Evolutionary conservation across 1,140 invertebrate species (phyloP).

Genomic region (Magallana angulata): DNA sequence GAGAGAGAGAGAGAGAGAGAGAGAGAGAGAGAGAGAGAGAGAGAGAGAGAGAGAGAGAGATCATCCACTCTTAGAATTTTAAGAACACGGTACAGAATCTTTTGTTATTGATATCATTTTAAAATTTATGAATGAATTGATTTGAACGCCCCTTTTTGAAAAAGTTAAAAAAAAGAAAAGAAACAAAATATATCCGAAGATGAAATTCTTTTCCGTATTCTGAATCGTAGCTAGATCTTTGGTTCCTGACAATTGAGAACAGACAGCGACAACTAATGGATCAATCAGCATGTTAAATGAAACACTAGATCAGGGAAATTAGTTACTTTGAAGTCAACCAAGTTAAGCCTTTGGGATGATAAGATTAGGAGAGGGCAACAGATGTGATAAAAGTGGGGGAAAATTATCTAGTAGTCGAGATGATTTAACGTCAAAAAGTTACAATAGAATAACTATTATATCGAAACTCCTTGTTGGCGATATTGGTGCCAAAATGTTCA

Average conservation of each 20-base stretch:
- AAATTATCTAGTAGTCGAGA: neutral
- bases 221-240: neutral
- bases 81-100: too few relatives aligned
- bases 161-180: too few relatives aligned
- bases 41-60: too few relatives aligned
- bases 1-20: too few relatives aligned
- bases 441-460: neutral
- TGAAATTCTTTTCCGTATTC: too few relatives aligned
- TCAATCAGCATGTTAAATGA: neutral
- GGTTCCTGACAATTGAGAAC: neutral
- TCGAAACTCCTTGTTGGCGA: neutral
- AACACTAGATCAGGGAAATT: neutral
- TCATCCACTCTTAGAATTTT: too few relatives aligned
- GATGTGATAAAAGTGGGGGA: constrained; percentile 6
- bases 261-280: neutral
- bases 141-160: too few relatives aligned
- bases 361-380: constrained; percentile 4
- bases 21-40: too few relatives aligned
- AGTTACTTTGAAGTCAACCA: constrained; percentile 6
- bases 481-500: constrained; percentile 14
- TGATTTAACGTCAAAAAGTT: constrained; percentile 2
- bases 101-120: too few relatives aligned
- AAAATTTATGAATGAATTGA: too few relatives aligned
- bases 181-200: too few relatives aligned
- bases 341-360: constrained; percentile 9